phyloP scores from a whole-genome alignment of 2,888 invertebrate genomes.

The Habrosyne pyritoides region DNA sequence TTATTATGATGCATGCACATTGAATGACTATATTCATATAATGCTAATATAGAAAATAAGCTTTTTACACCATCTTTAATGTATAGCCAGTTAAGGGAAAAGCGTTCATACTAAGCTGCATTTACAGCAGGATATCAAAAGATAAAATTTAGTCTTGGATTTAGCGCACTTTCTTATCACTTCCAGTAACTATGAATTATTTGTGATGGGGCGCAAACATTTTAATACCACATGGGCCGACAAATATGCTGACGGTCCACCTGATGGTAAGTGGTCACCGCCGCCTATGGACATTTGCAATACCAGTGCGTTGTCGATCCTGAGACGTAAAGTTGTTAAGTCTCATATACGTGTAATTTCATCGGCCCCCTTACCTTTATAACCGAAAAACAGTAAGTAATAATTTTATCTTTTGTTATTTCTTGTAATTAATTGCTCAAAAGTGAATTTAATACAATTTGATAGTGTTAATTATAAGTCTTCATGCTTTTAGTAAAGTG shows the following conservation, averaged over 20 bases:
- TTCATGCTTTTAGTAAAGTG: not conserved
- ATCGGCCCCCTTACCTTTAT: too few species aligned
- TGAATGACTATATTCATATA: not conserved
- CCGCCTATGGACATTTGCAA: too few species aligned
- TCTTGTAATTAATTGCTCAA: not conserved
- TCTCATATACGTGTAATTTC: too few species aligned
- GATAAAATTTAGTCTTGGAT: not conserved
- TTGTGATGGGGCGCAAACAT: too few species aligned
- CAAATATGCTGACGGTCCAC: too few species aligned
- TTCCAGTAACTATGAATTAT: too few species aligned
- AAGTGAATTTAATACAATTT: not conserved
- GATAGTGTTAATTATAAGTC: not conserved
- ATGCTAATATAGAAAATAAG: not conserved
- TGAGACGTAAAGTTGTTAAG: too few species aligned
- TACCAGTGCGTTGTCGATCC: too few species aligned
- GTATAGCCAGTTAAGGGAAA: not conserved
- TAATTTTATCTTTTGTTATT: not conserved
- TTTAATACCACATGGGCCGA: too few species aligned
- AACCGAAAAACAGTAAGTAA: not conserved
- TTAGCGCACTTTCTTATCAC: not conserved
- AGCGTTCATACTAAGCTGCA: not conserved
- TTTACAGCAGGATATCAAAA: not conserved
- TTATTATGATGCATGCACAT: not conserved
- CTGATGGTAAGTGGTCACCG: too few species aligned
- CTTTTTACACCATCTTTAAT: not conserved